These are phyloP conservation scores for Cerastis rubricosa DNA, from an alignment of 2,888 invertebrate species.

Conservation along the genomic window DNA sequence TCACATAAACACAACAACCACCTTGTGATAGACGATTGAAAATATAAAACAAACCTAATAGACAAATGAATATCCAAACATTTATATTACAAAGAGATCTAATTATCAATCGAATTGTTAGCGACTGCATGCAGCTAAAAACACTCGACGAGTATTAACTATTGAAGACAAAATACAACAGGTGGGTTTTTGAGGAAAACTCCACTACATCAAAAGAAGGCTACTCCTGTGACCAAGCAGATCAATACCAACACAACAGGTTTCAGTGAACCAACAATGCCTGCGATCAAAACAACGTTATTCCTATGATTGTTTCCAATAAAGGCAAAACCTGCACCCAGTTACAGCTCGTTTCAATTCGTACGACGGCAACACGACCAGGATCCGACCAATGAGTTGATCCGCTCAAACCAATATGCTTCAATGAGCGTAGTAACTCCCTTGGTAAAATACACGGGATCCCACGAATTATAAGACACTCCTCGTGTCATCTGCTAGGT, in stretches of 20 bases:
- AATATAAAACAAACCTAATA: conserved; percentile 55
- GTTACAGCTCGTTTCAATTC: background rate
- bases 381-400: too few species aligned
- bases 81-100: conserved; percentile 40
- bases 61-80: conserved; percentile 35
- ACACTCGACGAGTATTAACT: too few species aligned
- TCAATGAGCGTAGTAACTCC: too few species aligned
- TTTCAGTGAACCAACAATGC: background rate
- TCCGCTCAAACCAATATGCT: too few species aligned
- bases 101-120: conserved; percentile 45
- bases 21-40: conserved; percentile 22
- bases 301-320: conserved; percentile 1
- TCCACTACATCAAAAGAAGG: background rate
- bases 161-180: conserved; percentile 11
- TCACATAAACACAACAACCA: conserved; percentile 55
- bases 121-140: background rate
- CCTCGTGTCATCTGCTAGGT: background rate
- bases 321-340: background rate
- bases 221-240: background rate
- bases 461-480: background rate
- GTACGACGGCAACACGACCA: too few species aligned
- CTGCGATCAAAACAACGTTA: background rate
- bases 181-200: background rate
- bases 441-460: too few species aligned
- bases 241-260: too few species aligned